Conservation (phyloP, 2,888 invertebrate species). For the Rhagonycha fulva region DNA sequence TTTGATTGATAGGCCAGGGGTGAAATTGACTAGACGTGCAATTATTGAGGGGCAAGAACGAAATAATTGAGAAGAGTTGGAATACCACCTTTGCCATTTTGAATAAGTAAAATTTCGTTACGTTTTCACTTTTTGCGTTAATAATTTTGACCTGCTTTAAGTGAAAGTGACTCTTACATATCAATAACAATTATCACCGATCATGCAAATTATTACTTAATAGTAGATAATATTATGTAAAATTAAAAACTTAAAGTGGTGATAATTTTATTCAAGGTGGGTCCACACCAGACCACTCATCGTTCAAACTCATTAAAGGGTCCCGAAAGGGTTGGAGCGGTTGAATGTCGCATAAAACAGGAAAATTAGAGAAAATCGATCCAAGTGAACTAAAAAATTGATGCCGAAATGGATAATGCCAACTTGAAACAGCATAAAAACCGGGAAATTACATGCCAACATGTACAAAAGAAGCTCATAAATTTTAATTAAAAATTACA, state of each 20-base stretch:
- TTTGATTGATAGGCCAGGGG: slow-evolving; percentile 20
- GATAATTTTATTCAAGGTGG: neutral
- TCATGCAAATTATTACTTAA: neutral
- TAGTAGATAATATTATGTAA: neutral
- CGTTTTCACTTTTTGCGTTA: neutral
- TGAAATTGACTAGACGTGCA: slow-evolving; percentile 13
- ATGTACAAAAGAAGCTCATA: neutral
- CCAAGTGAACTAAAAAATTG: neutral
- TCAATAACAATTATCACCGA: neutral
- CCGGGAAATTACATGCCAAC: neutral
- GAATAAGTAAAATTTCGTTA: neutral
- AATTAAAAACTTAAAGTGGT: neutral
- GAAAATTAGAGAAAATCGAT: neutral
- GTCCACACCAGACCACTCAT: neutral
- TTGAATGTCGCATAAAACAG: neutral
- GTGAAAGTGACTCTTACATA: neutral
- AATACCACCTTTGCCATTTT: neutral
- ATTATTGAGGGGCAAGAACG: slow-evolving; percentile 8
- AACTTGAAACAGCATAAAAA: neutral
- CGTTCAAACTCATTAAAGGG: neutral
- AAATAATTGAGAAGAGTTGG: neutral
- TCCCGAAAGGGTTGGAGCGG: neutral
- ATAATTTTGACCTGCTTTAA: neutral
- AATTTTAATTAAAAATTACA: neutral
- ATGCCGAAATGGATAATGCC: neutral